Conservation (phyloP, 2,888 invertebrate species). For the Anarsia innoxiella region DNA sequence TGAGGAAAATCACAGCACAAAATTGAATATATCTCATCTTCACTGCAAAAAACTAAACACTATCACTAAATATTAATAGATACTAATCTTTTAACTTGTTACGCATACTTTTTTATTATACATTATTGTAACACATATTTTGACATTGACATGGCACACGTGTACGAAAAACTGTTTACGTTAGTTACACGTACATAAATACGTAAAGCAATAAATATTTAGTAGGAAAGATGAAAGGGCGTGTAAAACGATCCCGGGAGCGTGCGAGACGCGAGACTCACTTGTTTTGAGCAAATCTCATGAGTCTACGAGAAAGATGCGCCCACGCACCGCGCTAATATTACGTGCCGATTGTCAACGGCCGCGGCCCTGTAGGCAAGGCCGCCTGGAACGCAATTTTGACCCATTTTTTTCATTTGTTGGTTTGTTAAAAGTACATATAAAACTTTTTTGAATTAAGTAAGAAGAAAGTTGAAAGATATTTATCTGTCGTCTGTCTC, state of each 20-base stretch:
- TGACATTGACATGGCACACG: slow-evolving; percentile 10
- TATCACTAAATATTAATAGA: neutral
- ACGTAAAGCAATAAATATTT: too few species aligned
- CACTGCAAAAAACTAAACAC: too few species aligned
- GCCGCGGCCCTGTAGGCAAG: slow-evolving; percentile 63
- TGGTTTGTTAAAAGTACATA: too few species aligned
- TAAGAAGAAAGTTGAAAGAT: too few species aligned
- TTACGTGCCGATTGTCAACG: slow-evolving; percentile 58
- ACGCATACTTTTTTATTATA: too few species aligned
- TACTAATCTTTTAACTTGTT: neutral
- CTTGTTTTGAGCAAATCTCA: slow-evolving; percentile 55
- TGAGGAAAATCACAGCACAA: slow-evolving; percentile 53
- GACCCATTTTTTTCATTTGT: slow-evolving; percentile 3
- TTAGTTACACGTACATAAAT: too few species aligned
- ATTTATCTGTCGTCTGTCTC: too few species aligned
- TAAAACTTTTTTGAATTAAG: too few species aligned
- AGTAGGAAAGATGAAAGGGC: slow-evolving; percentile 28
- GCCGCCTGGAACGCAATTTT: slow-evolving; percentile 49
- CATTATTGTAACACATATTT: too few species aligned
- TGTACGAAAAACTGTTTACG: too few species aligned
- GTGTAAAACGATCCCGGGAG: slow-evolving; percentile 54
- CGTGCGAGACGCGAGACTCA: slow-evolving; percentile 35
- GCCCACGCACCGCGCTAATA: slow-evolving; percentile 65
- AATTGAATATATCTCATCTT: slow-evolving; percentile 58
- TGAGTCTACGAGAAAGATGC: slow-evolving; percentile 55